These are phyloP conservation scores for Spilarctia lutea DNA, from an alignment of 2,888 invertebrate genomes.

Conservation along the genomic window DNA sequence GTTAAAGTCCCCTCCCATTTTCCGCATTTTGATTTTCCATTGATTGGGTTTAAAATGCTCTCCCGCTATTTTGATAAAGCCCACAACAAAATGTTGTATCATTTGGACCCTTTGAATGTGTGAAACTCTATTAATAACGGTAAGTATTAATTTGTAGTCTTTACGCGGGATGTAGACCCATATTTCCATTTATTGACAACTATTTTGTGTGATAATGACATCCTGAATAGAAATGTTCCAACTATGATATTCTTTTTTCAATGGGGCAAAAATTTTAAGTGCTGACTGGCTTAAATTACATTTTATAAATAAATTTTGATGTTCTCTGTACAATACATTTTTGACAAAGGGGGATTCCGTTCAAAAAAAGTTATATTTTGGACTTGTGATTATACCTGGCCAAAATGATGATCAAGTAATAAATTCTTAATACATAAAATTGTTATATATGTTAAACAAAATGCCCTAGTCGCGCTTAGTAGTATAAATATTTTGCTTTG, in stretches of 20 bases:
- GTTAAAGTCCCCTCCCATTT: constrained; percentile 80
- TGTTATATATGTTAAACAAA: constrained; percentile 22
- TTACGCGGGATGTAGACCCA: constrained; percentile 28
- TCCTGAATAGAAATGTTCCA: neutral
- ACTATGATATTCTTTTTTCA: no score
- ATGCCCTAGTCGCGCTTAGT: no score
- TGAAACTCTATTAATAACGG: constrained; percentile 56
- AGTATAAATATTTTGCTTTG: constrained; percentile 23
- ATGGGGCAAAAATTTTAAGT: neutral
- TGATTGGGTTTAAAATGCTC: constrained; percentile 85
- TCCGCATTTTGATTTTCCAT: constrained; percentile 85
- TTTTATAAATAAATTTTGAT: no score
- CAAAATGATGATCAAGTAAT: no score
- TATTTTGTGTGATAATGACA: neutral
- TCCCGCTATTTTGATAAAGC: constrained; percentile 78
- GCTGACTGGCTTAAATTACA: no score
- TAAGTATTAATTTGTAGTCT: constrained; percentile 50
- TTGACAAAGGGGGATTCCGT: no score
- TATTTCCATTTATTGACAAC: neutral
- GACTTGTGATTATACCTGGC: no score
- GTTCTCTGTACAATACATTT: no score
- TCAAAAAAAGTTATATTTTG: no score
- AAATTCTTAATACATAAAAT: no score
- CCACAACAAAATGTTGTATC: constrained; percentile 71
- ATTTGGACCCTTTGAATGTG: constrained; percentile 65